Percentiles rank a stretch among this genome's conserved stretches.
These are phyloP conservation scores for Accipiter cooperii DNA, from an alignment of 2,113 vertebrate genomes.

Conservation along the genomic window DNA sequence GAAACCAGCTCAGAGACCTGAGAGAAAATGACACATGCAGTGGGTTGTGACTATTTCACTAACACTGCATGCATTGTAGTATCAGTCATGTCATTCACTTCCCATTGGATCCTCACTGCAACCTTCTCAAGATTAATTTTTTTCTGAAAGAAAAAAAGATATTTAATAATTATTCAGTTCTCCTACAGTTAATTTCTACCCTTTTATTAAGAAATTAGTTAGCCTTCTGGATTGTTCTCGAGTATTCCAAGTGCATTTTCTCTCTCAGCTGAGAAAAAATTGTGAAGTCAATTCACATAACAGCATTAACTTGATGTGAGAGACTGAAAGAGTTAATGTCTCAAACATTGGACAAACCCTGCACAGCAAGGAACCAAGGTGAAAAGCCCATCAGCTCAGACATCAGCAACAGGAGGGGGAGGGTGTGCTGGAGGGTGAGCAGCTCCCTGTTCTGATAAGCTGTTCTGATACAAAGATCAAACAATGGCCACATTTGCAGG, in stretches of 20 bases:
- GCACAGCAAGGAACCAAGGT: too few relatives aligned
- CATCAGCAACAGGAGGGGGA: too few relatives aligned
- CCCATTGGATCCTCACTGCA: neutral
- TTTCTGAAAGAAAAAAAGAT: neutral
- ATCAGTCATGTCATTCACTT: neutral
- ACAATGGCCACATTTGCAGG: too few relatives aligned
- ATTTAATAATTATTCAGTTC: neutral
- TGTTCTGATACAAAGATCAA: too few relatives aligned
- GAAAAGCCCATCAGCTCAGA: too few relatives aligned
- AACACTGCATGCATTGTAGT: neutral
- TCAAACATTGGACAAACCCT: too few relatives aligned
- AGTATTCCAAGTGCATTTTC: neutral
- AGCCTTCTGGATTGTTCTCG: neutral
- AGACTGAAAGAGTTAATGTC: too few relatives aligned
- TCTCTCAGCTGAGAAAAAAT: neutral
- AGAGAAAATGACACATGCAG: neutral
- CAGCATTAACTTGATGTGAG: neutral
- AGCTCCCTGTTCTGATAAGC: too few relatives aligned
- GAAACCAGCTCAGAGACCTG: neutral
- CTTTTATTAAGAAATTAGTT: neutral
- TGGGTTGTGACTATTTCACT: neutral
- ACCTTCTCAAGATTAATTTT: neutral
- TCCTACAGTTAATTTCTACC: neutral
- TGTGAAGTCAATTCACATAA: neutral
- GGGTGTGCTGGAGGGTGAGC: too few relatives aligned